Evolutionary conservation across 30 jellyfish, hydroid and myxozoan species (phyloP).

Genomic region (Calvadosia cruxmelitensis): DNA sequence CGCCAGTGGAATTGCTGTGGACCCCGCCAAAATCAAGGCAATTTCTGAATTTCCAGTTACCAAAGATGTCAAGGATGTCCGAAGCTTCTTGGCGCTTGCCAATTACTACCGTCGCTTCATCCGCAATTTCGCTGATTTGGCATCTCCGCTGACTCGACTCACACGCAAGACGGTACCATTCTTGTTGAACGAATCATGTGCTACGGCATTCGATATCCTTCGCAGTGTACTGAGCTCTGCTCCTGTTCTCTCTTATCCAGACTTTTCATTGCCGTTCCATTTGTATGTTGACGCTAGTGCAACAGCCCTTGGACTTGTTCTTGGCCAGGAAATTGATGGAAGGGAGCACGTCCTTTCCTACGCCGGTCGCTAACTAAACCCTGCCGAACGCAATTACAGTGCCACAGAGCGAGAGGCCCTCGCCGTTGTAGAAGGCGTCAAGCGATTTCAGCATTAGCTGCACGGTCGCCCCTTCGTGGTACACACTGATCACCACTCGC

Average conservation of each 20-base stretch:
- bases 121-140: conserved; percentile 14
- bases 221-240: conserved; percentile 11
- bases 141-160: conserved; percentile 19
- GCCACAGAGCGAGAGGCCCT: conserved; percentile 39
- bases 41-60: conserved; percentile 19
- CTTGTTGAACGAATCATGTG: conserved; percentile 18
- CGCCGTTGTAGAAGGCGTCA: conserved; percentile 35
- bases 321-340: conserved; percentile 10
- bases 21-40: conserved; percentile 20
- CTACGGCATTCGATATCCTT: conserved; percentile 8
- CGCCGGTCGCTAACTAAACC: conserved; percentile 24
- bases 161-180: conserved; percentile 7
- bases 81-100: conserved; percentile 28
- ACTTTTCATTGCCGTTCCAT: conserved; percentile 19
- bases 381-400: conserved; percentile 17
- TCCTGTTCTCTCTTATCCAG: conserved; percentile 32
- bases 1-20: conserved; percentile 33
- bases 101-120: conserved; percentile 32
- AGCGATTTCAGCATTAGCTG: conserved; percentile 9
- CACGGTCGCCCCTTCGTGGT: neutral
- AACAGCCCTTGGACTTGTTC: conserved; percentile 42
- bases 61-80: conserved; percentile 9
- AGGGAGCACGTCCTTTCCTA: conserved; percentile 25
- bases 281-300: conserved; percentile 34
- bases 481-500: neutral